A percentile compares a stretch with the other conserved stretches of the same genome.
These are phyloP conservation scores for Arrhopalites spinosus DNA, from an alignment of 2,888 invertebrate genomes.

Conservation along the genomic window DNA sequence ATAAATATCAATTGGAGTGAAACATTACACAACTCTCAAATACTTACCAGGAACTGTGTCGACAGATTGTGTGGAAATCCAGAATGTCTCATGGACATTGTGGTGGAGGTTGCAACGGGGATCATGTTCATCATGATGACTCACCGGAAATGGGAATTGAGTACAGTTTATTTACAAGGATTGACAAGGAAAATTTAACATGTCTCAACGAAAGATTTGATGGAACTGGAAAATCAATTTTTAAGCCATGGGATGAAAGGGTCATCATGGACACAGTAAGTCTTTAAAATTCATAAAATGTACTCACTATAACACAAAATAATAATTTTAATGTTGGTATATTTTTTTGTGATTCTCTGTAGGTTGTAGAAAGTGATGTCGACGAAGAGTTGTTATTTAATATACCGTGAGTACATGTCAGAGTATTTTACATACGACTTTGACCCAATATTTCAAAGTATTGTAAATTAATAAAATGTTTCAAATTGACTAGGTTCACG, in stretches of 20 bases:
- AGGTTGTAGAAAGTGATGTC: slow-evolving; percentile 95
- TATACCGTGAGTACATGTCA: slow-evolving; percentile 73
- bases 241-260: slow-evolving; percentile 89
- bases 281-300: background rate
- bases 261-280: slow-evolving; percentile 74
- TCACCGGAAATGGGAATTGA: slow-evolving; percentile 73
- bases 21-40: too few species aligned
- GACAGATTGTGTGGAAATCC: too few species aligned
- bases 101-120: slow-evolving; percentile 67
- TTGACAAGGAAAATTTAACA: slow-evolving; percentile 82
- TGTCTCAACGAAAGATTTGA: slow-evolving; percentile 89
- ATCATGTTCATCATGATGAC: slow-evolving; percentile 67
- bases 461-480: slow-evolving; percentile 12
- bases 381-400: slow-evolving; percentile 96
- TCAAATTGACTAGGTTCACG: slow-evolving; percentile 69
- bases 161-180: slow-evolving; percentile 86
- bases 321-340: background rate
- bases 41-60: too few species aligned
- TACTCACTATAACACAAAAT: background rate
- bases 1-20: too few species aligned
- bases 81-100: slow-evolving; percentile 66
- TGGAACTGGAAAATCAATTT: slow-evolving; percentile 84
- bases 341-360: slow-evolving; percentile 58
- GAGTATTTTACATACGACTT: too few species aligned
- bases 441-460: too few species aligned